Conservation (phyloP, 2,888 invertebrate species). For the Peribatodes rhomboidaria region DNA sequence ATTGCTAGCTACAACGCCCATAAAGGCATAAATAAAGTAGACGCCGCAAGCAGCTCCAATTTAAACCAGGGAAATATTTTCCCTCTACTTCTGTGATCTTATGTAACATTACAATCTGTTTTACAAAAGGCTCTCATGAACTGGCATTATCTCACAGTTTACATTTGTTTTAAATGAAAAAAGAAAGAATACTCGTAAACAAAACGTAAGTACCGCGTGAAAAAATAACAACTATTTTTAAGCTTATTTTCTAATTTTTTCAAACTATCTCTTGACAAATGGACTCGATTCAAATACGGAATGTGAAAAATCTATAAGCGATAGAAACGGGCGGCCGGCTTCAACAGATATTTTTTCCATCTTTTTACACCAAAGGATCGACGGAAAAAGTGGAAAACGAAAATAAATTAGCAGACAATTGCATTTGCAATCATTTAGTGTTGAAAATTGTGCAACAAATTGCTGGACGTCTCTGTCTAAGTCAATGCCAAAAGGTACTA, state of each 20-base stretch:
- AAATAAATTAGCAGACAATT: conserved; percentile 33
- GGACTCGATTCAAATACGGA: too few relatives aligned
- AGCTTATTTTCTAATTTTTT: too few relatives aligned
- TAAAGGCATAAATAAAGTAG: conserved; percentile 32
- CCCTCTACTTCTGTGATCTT: conserved; percentile 14
- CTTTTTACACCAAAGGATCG: conserved; percentile 27
- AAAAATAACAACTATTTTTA: too few relatives aligned
- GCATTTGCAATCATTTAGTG: conserved; percentile 32
- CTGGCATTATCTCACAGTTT: not conserved
- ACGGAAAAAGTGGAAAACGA: conserved; percentile 19
- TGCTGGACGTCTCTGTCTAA: conserved; percentile 70
- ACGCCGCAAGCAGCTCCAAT: conserved; percentile 26
- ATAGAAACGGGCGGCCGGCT: not conserved
- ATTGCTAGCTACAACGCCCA: conserved; percentile 37
- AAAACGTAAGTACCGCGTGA: too few relatives aligned
- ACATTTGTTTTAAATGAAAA: not conserved
- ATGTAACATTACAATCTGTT: conserved; percentile 20
- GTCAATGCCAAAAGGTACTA: conserved; percentile 86
- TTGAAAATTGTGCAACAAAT: conserved; percentile 60
- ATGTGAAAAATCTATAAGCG: conserved; percentile 17
- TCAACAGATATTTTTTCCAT: conserved; percentile 16
- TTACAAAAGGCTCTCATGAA: conserved; percentile 4
- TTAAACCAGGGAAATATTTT: conserved; percentile 13
- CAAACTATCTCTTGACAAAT: too few relatives aligned
- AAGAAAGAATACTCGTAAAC: conserved; percentile 8